Percentiles rank a stretch among this genome's conserved stretches.
phyloP scores from a whole-genome alignment of 2,113 vertebrate species.

The Entomyzon cyanotis region DNA sequence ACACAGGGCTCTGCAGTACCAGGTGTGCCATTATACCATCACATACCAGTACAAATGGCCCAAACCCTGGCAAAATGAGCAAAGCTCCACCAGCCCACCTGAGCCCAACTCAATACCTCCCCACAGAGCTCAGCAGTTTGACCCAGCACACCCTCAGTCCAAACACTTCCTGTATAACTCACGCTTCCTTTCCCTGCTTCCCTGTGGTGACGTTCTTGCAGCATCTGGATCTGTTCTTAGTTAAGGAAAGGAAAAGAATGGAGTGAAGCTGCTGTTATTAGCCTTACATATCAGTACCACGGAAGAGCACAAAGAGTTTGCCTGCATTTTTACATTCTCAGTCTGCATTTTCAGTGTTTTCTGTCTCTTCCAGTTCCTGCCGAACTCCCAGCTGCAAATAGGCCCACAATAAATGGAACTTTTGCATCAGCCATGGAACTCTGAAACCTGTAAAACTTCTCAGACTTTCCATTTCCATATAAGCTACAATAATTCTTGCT shows the following conservation, averaged over 20 bases:
- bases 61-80: background rate
- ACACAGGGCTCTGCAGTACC: rapidly evolving
- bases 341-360: conserved; percentile 70
- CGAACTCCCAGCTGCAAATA: conserved; percentile 65
- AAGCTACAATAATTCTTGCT: background rate
- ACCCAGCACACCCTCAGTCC: background rate
- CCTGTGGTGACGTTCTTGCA: conserved; percentile 22
- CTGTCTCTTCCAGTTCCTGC: conserved; percentile 80
- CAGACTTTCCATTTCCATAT: conserved; percentile 3
- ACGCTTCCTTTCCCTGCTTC: conserved; percentile 39
- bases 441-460: conserved; percentile 39
- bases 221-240: conserved; percentile 64
- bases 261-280: conserved; percentile 65
- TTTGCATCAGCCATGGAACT: conserved; percentile 52
- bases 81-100: background rate
- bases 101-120: background rate
- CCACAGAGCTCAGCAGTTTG: conserved; percentile 19
- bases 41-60: background rate
- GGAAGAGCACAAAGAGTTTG: conserved; percentile 73
- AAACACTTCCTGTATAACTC: background rate
- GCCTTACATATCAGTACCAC: conserved; percentile 68
- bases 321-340: conserved; percentile 65
- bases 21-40: background rate
- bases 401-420: conserved; percentile 72
- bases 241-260: conserved; percentile 78